These are phyloP conservation scores for Bradypus variegatus DNA, from an alignment of 2,797 vertebrate genomes.

Conservation along the genomic window DNA sequence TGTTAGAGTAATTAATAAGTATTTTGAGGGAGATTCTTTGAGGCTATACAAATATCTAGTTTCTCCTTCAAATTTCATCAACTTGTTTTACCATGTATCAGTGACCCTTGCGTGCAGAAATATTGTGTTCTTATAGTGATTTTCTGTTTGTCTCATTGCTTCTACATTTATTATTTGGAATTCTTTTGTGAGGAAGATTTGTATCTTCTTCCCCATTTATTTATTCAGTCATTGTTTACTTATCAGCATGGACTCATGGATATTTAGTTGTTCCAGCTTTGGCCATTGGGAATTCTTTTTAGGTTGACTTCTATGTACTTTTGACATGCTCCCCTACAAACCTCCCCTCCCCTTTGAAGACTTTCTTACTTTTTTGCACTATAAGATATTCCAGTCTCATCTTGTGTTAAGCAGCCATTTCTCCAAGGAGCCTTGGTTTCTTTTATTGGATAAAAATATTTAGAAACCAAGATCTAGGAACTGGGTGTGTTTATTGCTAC, in stretches of 20 bases:
- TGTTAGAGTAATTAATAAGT: not conserved
- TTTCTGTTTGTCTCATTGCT: not conserved
- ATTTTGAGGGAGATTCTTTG: not conserved
- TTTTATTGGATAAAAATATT: not conserved
- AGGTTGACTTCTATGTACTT: not conserved
- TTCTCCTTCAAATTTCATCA: not conserved
- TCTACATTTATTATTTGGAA: not conserved
- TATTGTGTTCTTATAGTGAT: not conserved
- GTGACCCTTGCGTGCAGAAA: not conserved
- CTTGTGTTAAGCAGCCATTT: not conserved
- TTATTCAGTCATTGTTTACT: not conserved
- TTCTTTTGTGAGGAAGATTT: constrained; percentile 16
- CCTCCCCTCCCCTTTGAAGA: too few relatives aligned
- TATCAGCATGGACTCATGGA: not conserved
- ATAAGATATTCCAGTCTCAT: not conserved
- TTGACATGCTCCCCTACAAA: not conserved
- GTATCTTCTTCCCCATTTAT: not conserved
- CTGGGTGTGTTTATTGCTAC: not conserved
- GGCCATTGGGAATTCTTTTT: not conserved
- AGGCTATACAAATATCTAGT: not conserved
- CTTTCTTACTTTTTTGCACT: not conserved
- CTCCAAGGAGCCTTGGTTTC: not conserved
- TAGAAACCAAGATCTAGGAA: not conserved
- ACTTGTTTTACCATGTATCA: not conserved
- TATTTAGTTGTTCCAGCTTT: not conserved